A percentile compares a stretch with the other conserved stretches of the same genome.
phyloP scores from a whole-genome alignment of 2,888 invertebrate genomes.

The Acleris laterana region DNA sequence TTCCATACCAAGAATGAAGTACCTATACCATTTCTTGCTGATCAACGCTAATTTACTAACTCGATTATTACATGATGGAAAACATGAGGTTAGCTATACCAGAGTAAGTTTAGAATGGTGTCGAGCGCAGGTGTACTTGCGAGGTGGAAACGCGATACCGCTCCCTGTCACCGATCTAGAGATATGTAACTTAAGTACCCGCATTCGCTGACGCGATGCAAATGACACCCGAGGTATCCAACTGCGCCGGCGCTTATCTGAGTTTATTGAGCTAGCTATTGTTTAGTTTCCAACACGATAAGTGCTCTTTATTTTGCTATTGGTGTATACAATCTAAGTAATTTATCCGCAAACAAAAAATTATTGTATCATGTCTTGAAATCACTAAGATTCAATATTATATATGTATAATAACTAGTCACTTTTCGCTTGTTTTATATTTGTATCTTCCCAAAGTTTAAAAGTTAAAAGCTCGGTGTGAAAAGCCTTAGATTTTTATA shows the following conservation, averaged over 20 bases:
- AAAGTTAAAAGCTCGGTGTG: conserved; percentile 19
- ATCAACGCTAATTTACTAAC: conserved; percentile 11
- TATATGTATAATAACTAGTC: conserved; percentile 52
- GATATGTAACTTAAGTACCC: conserved; percentile 28
- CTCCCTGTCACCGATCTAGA: conserved; percentile 25
- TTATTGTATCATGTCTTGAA: neutral
- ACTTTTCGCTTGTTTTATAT: conserved; percentile 43
- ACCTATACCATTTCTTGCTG: neutral
- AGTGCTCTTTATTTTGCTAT: conserved; percentile 6
- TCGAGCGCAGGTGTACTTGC: conserved; percentile 14
- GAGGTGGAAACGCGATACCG: conserved; percentile 18
- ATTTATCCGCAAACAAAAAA: neutral
- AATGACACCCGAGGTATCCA: conserved; percentile 29
- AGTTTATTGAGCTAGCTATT: conserved; percentile 30
- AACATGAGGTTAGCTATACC: conserved; percentile 10
- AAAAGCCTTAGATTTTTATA: conserved; percentile 38
- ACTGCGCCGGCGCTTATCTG: conserved; percentile 20
- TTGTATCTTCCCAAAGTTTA: conserved; percentile 31
- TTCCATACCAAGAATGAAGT: neutral
- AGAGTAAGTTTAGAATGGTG: conserved; percentile 24
- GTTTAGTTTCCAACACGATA: conserved; percentile 14
- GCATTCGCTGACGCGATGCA: conserved; percentile 27
- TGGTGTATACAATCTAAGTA: neutral
- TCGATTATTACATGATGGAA: conserved; percentile 17
- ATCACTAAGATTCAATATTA: conserved; percentile 9